These are phyloP conservation scores for Osmoderma eremita DNA, from an alignment of 2,888 invertebrate genomes.

Conservation along the genomic window DNA sequence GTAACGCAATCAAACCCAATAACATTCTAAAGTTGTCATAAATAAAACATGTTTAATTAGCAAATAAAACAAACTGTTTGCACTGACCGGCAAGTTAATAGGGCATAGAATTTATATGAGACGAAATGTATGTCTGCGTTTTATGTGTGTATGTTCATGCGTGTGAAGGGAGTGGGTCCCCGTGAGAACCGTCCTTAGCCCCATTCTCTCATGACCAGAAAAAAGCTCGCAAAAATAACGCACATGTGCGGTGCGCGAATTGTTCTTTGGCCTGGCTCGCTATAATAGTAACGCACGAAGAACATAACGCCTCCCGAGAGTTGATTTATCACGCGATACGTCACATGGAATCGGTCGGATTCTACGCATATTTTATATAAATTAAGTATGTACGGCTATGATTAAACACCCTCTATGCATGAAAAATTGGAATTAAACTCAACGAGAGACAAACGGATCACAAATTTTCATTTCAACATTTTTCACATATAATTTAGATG, in stretches of 20 bases:
- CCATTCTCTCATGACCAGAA: slow-evolving; percentile 49
- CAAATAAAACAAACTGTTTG: not conserved
- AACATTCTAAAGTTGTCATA: too few species aligned
- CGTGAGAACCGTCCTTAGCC: slow-evolving; percentile 48
- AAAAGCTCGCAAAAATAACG: slow-evolving; percentile 46
- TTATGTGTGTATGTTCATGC: not conserved
- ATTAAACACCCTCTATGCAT: not conserved
- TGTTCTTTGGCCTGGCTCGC: slow-evolving; percentile 13
- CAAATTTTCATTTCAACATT: too few species aligned
- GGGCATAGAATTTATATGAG: not conserved
- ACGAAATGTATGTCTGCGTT: slow-evolving; percentile 1
- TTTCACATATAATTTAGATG: too few species aligned
- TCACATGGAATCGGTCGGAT: slow-evolving; percentile 21
- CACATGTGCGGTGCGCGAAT: slow-evolving; percentile 48
- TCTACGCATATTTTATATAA: slow-evolving; percentile 23
- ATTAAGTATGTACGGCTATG: slow-evolving; percentile 1
- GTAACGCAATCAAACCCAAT: too few species aligned
- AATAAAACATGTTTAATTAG: not conserved
- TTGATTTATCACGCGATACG: slow-evolving; percentile 34
- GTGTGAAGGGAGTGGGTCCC: slow-evolving; percentile 4
- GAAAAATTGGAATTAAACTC: too few species aligned
- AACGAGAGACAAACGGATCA: too few species aligned
- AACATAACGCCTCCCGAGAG: slow-evolving; percentile 23
- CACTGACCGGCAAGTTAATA: not conserved
- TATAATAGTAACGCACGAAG: slow-evolving; percentile 2